Evolutionary conservation across 2,888 invertebrate species (phyloP).

Genomic region (Eupithecia exiguata): DNA sequence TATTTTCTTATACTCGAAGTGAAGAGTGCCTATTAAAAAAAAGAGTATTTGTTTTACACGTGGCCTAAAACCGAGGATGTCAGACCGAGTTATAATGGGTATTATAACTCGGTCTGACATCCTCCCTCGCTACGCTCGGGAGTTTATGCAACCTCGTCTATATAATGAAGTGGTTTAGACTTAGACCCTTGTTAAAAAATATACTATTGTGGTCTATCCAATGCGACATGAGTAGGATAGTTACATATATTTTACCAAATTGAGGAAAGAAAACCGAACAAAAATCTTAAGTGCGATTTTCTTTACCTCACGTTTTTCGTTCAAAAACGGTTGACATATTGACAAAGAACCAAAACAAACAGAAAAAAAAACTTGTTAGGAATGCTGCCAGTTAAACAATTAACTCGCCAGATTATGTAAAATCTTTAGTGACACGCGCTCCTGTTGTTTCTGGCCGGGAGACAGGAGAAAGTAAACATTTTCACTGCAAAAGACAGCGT

Average conservation of each 20-base stretch:
- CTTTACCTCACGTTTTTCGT: neutral
- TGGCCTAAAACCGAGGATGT: too few species aligned
- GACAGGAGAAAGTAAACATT: neutral
- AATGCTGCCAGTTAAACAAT: neutral
- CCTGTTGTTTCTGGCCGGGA: neutral
- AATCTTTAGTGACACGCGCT: neutral
- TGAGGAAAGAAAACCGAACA: neutral
- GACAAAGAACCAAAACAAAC: slow-evolving; percentile 10
- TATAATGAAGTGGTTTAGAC: too few species aligned
- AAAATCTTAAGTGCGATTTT: neutral
- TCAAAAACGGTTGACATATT: slow-evolving; percentile 2
- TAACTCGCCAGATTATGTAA: neutral
- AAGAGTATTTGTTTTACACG: too few species aligned
- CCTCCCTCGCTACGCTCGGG: too few species aligned
- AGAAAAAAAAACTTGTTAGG: neutral
- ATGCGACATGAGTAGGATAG: neutral
- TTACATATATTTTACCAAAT: neutral
- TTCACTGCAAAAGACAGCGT: neutral
- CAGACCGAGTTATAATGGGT: too few species aligned
- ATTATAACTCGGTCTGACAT: too few species aligned
- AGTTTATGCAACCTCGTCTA: too few species aligned
- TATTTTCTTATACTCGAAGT: too few species aligned
- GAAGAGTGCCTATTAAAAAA: too few species aligned
- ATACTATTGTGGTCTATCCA: neutral
- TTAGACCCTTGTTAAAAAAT: too few species aligned